Evolutionary conservation across 1,140 invertebrate species (phyloP).

Genomic region (Bombus superbus): DNA sequence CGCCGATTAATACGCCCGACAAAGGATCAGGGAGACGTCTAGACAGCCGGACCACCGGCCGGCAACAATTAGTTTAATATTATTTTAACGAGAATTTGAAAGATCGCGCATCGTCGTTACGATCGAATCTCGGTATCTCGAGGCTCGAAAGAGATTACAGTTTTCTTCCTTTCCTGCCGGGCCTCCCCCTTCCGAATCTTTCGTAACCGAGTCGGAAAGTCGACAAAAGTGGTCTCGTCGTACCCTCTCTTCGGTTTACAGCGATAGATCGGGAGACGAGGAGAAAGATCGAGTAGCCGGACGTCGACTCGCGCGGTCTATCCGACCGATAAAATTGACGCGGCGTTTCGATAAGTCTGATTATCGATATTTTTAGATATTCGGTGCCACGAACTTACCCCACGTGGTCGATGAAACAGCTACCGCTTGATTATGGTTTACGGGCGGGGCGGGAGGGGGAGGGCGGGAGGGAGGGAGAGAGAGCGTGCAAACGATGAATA

Average conservation of each 20-base stretch:
- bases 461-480: background rate
- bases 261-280: background rate
- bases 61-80: conserved; percentile 1
- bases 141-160: too few relatives aligned
- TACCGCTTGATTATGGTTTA: conserved; percentile 39
- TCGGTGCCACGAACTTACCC: conserved; percentile 14
- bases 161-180: too few relatives aligned
- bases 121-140: background rate
- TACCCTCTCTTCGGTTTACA: too few relatives aligned
- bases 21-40: background rate
- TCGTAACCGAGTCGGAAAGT: too few relatives aligned
- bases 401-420: conserved; percentile 1
- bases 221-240: too few relatives aligned
- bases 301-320: background rate
- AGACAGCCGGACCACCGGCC: too few relatives aligned
- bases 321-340: conserved; percentile 29
- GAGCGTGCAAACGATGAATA: conserved; percentile 14
- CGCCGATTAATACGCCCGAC: background rate
- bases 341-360: background rate
- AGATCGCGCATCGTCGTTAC: background rate
- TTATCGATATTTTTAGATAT: conserved; percentile 42
- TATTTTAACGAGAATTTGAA: background rate
- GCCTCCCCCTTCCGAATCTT: too few relatives aligned
- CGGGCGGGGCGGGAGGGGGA: too few relatives aligned
- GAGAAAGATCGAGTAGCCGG: background rate